Evolutionary conservation across 2,797 vertebrate species (phyloP).

Genomic region (Leptodactylus fallax): DNA sequence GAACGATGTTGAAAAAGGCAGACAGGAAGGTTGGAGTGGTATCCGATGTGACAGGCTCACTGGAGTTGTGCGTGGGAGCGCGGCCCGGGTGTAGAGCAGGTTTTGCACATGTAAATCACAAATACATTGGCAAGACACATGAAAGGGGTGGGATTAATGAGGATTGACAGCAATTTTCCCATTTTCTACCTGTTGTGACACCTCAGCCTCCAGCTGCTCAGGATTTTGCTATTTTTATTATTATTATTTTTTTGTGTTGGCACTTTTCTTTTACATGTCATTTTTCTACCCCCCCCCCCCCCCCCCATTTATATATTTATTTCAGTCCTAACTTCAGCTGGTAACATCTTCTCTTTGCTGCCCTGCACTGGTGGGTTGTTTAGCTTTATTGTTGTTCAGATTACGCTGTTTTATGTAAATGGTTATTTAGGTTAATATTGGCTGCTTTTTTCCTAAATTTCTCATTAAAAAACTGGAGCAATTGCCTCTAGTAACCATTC

Average conservation of each 20-base stretch:
- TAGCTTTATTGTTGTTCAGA: too few species aligned
- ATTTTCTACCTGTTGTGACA: conserved; percentile 9
- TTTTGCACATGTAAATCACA: neutral
- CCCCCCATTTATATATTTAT: too few species aligned
- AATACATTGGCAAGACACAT: conserved; percentile 13
- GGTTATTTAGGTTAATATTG: too few species aligned
- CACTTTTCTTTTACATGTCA: too few species aligned
- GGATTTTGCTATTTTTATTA: neutral
- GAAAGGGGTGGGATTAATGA: neutral
- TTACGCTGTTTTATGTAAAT: too few species aligned
- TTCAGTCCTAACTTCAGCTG: too few species aligned
- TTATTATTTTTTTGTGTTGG: neutral
- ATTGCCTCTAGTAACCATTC: too few species aligned
- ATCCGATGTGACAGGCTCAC: conserved; percentile 51
- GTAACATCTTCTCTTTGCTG: too few species aligned
- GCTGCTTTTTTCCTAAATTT: too few species aligned
- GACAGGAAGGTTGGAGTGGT: neutral
- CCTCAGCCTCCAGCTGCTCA: neutral
- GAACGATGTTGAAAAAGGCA: conserved; percentile 27
- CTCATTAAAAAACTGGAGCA: too few species aligned
- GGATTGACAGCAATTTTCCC: neutral
- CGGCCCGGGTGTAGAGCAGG: neutral
- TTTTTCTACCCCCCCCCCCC: too few species aligned
- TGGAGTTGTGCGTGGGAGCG: neutral
- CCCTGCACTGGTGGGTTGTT: too few species aligned